Evolutionary conservation across 2,797 vertebrate species (phyloP), one percentile per base, ranked within the genome.

Genomic region (Florisuga fusca): DNA sequence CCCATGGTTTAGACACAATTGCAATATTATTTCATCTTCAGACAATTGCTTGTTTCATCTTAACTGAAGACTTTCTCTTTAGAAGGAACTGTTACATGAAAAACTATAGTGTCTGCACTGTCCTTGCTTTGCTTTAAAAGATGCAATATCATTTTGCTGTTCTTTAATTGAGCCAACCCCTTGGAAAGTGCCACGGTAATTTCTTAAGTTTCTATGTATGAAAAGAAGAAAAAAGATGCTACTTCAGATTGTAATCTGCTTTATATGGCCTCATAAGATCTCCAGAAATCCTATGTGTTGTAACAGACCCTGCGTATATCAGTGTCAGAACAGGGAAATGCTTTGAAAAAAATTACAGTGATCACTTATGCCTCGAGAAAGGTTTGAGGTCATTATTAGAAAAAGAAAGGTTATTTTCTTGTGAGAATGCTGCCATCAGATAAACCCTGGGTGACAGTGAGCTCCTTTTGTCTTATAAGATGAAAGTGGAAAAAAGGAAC

Each of bases 391-490:
- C 72, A 57, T 68, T 76, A 73, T 62, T 83, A 75, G 45, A 85
- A 81, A 74, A 57, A 29, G 53, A 78, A 77, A 46, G 43, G 41
- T 64, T 78, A 66, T 62, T 15, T 91, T 54, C 61, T 25, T 15
- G 2, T 76, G 77, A 86, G 57, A 71, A 33, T 67, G 12, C 75
- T 94, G 55, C 78, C 50, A n/a, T 63, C 81, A 79, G 71, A 58
- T 87, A 89, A 93, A 67, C n/a, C 63, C 73, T 45, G 17, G 29
- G 77, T 86, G 75, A 88, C 43, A 33, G 78, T 26, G 63, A 95
- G 41, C 36, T 94, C 67, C 66, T 94, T 94, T 91, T 89, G 89
- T 89, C 84, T 94, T 88, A 15, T 6, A 76, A 83, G 51, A 87
- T 80, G 59, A 79, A 91, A 93, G 79, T 83, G 45, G 26, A 18